These are phyloP conservation scores for Dromaius novaehollandiae DNA, from an alignment of 2,113 vertebrate species.

Conservation along the genomic window DNA sequence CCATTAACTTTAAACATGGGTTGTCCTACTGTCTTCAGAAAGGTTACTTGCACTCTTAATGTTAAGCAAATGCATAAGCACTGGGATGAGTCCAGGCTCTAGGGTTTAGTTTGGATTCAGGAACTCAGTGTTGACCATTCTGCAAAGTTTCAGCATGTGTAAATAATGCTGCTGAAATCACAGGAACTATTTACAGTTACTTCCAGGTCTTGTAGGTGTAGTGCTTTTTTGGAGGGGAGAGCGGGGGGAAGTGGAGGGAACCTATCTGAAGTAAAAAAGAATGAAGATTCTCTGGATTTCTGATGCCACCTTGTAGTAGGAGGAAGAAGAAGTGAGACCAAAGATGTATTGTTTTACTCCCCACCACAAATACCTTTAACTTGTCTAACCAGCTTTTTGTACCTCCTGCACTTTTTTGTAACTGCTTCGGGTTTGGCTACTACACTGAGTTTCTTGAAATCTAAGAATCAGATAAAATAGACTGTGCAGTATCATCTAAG, in stretches of 20 bases:
- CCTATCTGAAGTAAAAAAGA: not conserved
- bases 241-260: too few relatives aligned
- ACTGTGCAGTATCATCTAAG: not conserved
- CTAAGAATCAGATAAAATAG: not conserved
- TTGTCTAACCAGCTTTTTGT: not conserved
- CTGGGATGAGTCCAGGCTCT: not conserved
- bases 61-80: not conserved
- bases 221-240: not conserved
- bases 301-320: not conserved
- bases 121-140: not conserved
- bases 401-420: not conserved
- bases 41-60: not conserved
- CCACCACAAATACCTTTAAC: conserved; percentile 5
- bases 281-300: not conserved
- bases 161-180: not conserved
- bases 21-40: not conserved
- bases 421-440: not conserved
- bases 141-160: not conserved
- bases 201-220: not conserved
- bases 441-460: not conserved
- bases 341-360: not conserved
- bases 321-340: not conserved
- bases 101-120: not conserved
- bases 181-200: not conserved
- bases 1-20: not conserved